Conservation (phyloP, 2,888 invertebrate species). For the Dione juno region DNA sequence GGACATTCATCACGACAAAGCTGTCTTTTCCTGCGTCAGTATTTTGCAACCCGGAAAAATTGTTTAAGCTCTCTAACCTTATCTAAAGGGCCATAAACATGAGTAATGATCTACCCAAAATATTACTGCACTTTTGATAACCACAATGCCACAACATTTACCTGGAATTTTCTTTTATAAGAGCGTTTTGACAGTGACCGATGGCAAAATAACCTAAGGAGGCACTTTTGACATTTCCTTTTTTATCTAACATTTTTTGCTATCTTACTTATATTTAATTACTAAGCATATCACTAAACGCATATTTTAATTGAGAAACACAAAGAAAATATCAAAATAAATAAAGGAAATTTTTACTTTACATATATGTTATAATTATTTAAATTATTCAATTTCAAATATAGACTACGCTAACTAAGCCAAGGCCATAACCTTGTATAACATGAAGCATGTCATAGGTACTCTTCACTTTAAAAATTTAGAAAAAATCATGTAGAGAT, state of each 20-base stretch:
- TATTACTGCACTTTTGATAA: conserved; percentile 28
- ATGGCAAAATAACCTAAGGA: conserved; percentile 10
- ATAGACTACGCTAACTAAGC: not conserved
- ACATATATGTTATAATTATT: not conserved
- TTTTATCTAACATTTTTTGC: not conserved
- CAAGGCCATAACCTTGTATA: not conserved
- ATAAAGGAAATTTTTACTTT: not conserved
- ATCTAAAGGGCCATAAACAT: conserved; percentile 24
- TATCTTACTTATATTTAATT: not conserved
- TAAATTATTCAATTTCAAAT: not conserved
- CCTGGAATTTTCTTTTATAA: conserved; percentile 10
- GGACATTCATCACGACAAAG: conserved; percentile 65
- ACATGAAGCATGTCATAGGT: conserved; percentile 6
- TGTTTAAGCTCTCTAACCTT: conserved; percentile 49
- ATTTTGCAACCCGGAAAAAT: conserved; percentile 55
- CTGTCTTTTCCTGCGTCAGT: conserved; percentile 55
- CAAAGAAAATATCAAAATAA: not conserved
- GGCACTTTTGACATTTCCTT: not conserved
- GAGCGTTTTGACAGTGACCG: conserved; percentile 16
- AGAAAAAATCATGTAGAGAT: too few relatives aligned
- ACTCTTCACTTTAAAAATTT: not conserved
- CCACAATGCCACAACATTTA: conserved; percentile 19
- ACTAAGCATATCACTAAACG: too few relatives aligned
- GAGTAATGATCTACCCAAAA: conserved; percentile 22
- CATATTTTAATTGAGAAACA: not conserved